Conservation (phyloP, 1,140 invertebrate species). For the Vanessa atalanta region DNA sequence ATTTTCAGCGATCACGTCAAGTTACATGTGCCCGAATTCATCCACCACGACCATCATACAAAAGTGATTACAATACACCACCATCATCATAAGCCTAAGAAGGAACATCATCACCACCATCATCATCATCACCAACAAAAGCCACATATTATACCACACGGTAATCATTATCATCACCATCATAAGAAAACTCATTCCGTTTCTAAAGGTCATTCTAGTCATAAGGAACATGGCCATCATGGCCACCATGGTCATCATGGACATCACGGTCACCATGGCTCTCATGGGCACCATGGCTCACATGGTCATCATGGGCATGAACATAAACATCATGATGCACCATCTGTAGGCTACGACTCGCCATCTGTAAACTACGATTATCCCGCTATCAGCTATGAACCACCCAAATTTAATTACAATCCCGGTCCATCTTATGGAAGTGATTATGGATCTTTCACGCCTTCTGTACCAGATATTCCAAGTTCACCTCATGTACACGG, state of each 20-base stretch:
- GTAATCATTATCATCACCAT: slow-evolving; percentile 61
- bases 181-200: slow-evolving; percentile 60
- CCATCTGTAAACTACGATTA: slow-evolving; percentile 36
- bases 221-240: slow-evolving; percentile 60
- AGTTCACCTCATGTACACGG: slow-evolving; percentile 58
- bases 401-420: slow-evolving; percentile 43
- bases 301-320: slow-evolving; percentile 49
- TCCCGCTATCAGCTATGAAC: slow-evolving; percentile 36
- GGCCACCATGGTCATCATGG: slow-evolving; percentile 55
- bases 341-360: slow-evolving; percentile 43
- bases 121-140: slow-evolving; percentile 63
- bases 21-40: slow-evolving; percentile 81
- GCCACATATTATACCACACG: slow-evolving; percentile 54
- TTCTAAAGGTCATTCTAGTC: slow-evolving; percentile 51
- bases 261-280: slow-evolving; percentile 39
- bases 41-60: slow-evolving; percentile 82
- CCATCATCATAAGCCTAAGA: slow-evolving; percentile 74
- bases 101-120: slow-evolving; percentile 77
- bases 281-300: slow-evolving; percentile 50
- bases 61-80: slow-evolving; percentile 82
- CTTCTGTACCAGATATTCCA: slow-evolving; percentile 51
- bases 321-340: slow-evolving; percentile 53
- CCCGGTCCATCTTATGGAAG: slow-evolving; percentile 54
- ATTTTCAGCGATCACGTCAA: slow-evolving; percentile 80
- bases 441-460: slow-evolving; percentile 52